phyloP scores from a whole-genome alignment of 2,797 vertebrate species.

The Pachyuromys duprasi region DNA sequence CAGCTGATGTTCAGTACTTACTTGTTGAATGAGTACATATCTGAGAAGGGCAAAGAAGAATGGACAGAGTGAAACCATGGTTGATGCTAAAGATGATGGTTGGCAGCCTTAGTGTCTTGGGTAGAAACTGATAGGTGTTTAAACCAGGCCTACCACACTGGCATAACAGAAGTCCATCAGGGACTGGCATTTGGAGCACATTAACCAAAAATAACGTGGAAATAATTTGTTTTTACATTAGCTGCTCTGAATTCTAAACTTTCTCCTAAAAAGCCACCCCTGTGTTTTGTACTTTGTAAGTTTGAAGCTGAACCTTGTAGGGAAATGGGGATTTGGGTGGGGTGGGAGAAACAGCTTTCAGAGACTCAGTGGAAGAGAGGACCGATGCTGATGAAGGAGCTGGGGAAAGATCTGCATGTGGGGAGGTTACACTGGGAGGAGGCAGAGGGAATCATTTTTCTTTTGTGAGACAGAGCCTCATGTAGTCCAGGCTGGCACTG shows the following conservation, averaged over 20 bases:
- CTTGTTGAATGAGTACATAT: slow-evolving; percentile 49
- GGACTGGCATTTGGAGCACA: slow-evolving; percentile 25
- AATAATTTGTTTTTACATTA: slow-evolving; percentile 44
- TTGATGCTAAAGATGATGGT: neutral
- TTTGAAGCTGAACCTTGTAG: slow-evolving; percentile 24
- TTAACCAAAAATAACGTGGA: neutral
- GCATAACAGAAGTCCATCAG: neutral
- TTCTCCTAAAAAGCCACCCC: neutral
- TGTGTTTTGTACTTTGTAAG: neutral
- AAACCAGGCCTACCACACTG: neutral
- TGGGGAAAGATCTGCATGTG: neutral
- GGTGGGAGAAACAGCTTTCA: neutral
- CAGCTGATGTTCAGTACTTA: neutral
- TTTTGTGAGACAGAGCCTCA: neutral
- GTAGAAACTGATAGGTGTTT: neutral
- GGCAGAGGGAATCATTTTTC: neutral
- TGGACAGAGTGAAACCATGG: neutral
- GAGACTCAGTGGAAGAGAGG: neutral
- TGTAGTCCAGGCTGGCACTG: neutral
- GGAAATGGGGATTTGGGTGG: neutral
- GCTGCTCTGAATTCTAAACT: neutral
- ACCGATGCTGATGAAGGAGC: neutral
- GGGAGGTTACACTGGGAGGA: neutral
- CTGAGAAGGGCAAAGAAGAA: neutral
- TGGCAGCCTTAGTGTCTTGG: neutral